Percentiles rank a stretch among this genome's conserved stretches.
Conservation (phyloP, 2,113 vertebrate species). For the Capricornis sumatraensis region DNA sequence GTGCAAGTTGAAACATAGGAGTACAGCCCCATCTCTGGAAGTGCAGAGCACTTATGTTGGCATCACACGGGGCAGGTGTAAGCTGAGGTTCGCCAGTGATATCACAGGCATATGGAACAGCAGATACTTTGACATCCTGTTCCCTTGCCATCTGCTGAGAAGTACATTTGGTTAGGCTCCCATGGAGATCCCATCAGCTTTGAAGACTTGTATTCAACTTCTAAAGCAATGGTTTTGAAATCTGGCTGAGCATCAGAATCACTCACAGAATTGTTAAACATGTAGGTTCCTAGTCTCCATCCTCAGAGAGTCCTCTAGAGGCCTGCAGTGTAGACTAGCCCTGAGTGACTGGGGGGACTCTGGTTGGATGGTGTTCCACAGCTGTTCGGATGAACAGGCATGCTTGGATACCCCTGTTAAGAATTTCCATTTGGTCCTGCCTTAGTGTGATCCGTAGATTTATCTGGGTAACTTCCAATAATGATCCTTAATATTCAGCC, state of each 20-base stretch:
- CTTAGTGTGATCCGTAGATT: background rate
- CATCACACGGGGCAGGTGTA: background rate
- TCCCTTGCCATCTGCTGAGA: background rate
- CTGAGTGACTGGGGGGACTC: background rate
- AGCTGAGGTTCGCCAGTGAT: background rate
- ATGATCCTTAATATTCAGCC: background rate
- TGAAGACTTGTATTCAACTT: background rate
- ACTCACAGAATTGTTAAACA: background rate
- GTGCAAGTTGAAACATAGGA: background rate
- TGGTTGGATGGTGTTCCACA: background rate
- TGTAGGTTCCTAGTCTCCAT: background rate
- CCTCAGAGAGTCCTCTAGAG: background rate
- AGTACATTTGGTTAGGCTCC: background rate
- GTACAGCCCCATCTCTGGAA: background rate
- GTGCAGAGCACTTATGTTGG: background rate
- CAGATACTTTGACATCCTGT: background rate
- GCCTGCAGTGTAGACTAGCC: background rate
- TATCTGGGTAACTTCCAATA: background rate
- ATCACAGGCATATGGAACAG: background rate
- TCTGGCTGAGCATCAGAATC: background rate
- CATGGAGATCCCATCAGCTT: background rate
- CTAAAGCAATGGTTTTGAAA: background rate
- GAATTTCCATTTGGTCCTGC: background rate
- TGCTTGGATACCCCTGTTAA: background rate
- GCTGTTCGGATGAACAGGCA: background rate